Conservation (phyloP, 2,888 invertebrate genomes). For the Halictus ligatus region DNA sequence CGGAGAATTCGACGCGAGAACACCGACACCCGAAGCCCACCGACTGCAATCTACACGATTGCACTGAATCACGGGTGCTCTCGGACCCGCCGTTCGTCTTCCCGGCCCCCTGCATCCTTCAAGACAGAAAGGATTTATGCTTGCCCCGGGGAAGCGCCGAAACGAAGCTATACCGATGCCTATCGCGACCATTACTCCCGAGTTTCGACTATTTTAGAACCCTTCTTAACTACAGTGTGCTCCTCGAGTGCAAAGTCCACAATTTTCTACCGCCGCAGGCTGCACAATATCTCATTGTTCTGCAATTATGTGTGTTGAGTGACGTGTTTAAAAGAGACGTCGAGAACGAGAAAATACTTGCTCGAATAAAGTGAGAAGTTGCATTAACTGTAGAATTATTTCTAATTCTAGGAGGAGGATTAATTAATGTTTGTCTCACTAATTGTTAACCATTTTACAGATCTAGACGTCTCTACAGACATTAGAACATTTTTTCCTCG, state of each 20-base stretch:
- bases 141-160: neutral
- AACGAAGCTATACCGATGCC: neutral
- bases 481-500: too few species aligned
- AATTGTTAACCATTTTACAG: too few species aligned
- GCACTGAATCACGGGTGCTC: neutral
- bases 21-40: neutral
- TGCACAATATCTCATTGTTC: neutral
- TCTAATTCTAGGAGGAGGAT: too few species aligned
- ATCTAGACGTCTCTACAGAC: too few species aligned
- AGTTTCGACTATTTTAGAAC: neutral
- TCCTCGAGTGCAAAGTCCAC: neutral
- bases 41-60: neutral
- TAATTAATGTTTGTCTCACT: too few species aligned
- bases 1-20: conserved; percentile 6
- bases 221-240: neutral
- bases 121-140: neutral
- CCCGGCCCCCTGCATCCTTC: neutral
- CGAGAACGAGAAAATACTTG: neutral
- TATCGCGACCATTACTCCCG: neutral
- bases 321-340: too few species aligned
- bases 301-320: neutral
- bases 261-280: neutral
- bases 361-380: too few species aligned
- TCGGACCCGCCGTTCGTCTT: neutral
- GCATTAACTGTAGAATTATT: too few species aligned